These are phyloP conservation scores for Coregonus sp. DNA, from an alignment of 2,797 vertebrate species.

Conservation along the genomic window DNA sequence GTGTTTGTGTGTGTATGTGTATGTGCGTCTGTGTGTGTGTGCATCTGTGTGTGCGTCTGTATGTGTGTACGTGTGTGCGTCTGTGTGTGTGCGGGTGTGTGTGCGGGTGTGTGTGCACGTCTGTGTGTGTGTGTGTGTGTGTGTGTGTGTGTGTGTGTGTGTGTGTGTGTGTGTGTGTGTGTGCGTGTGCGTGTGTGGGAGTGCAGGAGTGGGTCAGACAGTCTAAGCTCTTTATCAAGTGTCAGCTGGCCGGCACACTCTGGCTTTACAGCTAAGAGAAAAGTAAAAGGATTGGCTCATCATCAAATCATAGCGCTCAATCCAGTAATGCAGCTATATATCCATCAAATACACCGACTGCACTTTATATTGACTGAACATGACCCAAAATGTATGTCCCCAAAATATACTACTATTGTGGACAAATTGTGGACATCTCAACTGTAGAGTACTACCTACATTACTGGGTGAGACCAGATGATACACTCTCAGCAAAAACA, in stretches of 20 bases:
- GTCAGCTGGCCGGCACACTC: constrained; percentile 61
- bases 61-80: constrained; percentile 36
- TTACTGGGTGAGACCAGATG: background rate
- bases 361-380: constrained; percentile 53
- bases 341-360: constrained; percentile 36
- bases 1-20: constrained; percentile 31
- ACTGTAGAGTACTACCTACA: background rate
- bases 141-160: constrained; percentile 13
- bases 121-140: constrained; percentile 36
- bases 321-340: constrained; percentile 63
- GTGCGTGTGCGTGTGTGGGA: constrained; percentile 26
- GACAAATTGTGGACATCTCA: background rate
- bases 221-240: constrained; percentile 79
- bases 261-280: constrained; percentile 53
- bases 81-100: constrained; percentile 40
- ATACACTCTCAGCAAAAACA: no score
- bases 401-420: constrained; percentile 31
- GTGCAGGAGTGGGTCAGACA: constrained; percentile 76
- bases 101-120: constrained; percentile 63
- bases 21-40: constrained; percentile 9
- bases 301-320: constrained; percentile 54
- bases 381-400: constrained; percentile 42
- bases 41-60: constrained; percentile 23
- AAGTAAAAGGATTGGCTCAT: constrained; percentile 66
- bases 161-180: constrained; percentile 32